Evolutionary conservation across 92 coral and sea anemone species (phyloP).

Genomic region (Epizoanthus scotinus): DNA sequence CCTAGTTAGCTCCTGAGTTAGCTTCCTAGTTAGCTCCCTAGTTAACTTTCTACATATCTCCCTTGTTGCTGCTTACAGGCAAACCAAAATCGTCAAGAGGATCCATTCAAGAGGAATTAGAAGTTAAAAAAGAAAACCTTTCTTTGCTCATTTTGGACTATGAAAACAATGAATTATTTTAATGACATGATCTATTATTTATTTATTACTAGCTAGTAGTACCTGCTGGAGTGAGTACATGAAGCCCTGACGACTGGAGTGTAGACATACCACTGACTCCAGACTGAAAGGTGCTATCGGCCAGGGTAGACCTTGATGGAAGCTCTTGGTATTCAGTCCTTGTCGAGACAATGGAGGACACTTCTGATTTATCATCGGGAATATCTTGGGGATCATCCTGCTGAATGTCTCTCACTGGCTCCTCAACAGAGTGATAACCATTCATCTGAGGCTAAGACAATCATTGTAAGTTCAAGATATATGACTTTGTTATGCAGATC

Average conservation of each 20-base stretch:
- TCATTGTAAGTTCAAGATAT: no score
- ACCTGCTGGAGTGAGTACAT: slow-evolving; percentile 5
- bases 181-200: no score
- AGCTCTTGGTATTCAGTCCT: slow-evolving; percentile 84
- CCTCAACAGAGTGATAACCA: slow-evolving; percentile 29
- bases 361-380: slow-evolving; percentile 80
- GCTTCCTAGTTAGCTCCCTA: no score
- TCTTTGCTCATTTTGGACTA: no score
- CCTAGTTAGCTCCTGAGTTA: no score
- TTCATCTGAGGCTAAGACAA: slow-evolving; percentile 15
- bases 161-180: no score
- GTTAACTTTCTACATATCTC: no score
- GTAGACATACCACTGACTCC: background rate
- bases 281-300: slow-evolving; percentile 53
- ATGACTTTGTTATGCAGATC: background rate
- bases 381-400: slow-evolving; percentile 42
- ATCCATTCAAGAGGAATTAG: no score
- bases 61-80: no score
- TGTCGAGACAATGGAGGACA: slow-evolving; percentile 77
- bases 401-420: slow-evolving; percentile 57
- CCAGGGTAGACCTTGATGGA: slow-evolving; percentile 75
- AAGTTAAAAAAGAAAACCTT: no score
- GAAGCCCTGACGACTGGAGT: slow-evolving; percentile 1
- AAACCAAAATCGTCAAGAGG: no score
- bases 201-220: no score